phyloP scores from a whole-genome alignment of 2,113 vertebrate species.

The Rhombomys opimus region DNA sequence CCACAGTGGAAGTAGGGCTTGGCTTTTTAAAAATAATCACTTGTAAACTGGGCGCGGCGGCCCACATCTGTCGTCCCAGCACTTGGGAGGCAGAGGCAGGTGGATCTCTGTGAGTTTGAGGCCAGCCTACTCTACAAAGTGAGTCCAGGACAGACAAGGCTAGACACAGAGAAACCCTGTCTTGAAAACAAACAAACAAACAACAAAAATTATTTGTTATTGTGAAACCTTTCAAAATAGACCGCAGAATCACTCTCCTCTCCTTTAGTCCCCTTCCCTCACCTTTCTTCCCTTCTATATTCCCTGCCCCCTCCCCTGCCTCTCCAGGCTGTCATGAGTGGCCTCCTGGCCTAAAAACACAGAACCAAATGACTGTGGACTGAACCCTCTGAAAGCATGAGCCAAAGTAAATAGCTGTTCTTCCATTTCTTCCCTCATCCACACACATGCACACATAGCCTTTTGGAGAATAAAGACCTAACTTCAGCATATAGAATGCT shows the following conservation, averaged over 20 bases:
- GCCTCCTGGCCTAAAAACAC: background rate
- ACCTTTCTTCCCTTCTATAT: too few species aligned
- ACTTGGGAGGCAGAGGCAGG: too few species aligned
- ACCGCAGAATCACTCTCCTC: background rate
- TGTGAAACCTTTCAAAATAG: background rate
- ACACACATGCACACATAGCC: background rate
- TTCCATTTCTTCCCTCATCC: background rate
- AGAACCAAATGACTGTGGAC: background rate
- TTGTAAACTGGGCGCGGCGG: too few species aligned
- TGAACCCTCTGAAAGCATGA: background rate
- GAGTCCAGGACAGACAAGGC: too few species aligned
- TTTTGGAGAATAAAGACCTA: background rate
- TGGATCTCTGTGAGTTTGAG: too few species aligned
- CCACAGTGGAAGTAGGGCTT: background rate
- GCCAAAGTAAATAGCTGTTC: background rate
- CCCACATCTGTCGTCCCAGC: too few species aligned
- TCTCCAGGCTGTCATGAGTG: background rate
- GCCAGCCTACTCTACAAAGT: too few species aligned
- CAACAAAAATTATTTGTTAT: background rate
- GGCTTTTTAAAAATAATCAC: background rate
- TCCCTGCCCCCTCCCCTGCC: too few species aligned
- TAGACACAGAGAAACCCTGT: too few species aligned
- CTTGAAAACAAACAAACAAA: too few species aligned
- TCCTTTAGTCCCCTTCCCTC: background rate
- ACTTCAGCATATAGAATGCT: background rate